Evolutionary conservation across 2,888 invertebrate genomes (phyloP), one percentile per base, ranked within the genome.

Genomic region (Pheosia gnoma): DNA sequence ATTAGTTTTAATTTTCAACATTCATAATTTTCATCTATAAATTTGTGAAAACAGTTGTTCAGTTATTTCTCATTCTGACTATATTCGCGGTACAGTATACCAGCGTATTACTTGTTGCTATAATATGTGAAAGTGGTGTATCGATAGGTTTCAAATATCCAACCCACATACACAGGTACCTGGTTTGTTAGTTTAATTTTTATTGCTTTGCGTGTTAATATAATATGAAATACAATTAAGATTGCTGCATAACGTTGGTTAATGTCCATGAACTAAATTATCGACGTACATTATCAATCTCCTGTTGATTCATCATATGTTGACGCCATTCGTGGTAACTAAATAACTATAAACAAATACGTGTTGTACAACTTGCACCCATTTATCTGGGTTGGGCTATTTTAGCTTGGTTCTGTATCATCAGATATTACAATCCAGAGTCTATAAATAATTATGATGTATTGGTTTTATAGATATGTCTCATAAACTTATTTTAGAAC

Each of bases 301-400:
- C 64, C 65, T 66, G 77, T 80, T 83, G 82, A 83, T 71, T 83
- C 82, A 83, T 78, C 71, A 51, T 56, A 7, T 54, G 63, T 64
- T 83, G 80, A 82, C 80, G 82, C 82, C 82, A 80, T 81, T 73
- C 75, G 74, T 58, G 66, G 62, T 61, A 75, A 63, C 72, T 77
- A 77, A 10, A 10, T 10, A 37, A 36, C 25, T 52, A 38, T 79
- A 80, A 78, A 82, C 75, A 77, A 77, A 72, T 61, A 9, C 63
- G 37, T 59, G 59, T 53, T 62, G 59, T 66, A 56, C 59, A 51
- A 55, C 52, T 37, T 2, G 13, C 25, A 41, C 3, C 0, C n/a
- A n/a, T 6, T 3, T 25, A 9, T 25, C 25, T 51, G 47, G 47
- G 47, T 25, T 25, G 3, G 25, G 13, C 51, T 25, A 7, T 8